Base-by-base conservation (phyloP, 2,113 vertebrate genomes). In the Syngnathus typhle region DNA sequence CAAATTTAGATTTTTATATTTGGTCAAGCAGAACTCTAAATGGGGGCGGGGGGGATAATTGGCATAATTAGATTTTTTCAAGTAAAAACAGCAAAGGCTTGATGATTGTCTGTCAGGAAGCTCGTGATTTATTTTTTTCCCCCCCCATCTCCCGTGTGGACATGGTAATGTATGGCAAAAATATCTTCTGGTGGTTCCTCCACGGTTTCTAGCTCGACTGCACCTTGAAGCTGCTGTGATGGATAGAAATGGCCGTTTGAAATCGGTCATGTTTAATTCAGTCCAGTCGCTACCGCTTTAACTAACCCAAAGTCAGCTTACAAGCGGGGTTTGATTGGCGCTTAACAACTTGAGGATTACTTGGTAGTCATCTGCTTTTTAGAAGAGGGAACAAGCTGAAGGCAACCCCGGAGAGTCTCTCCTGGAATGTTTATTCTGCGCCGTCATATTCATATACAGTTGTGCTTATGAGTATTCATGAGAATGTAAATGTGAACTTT, bases 401-500 rank as follows among this genome's bases (percentile, higher is more conserved):
- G 62, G 60, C 46, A 49, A 82, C 73, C 62, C 18, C 0, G 56
- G 71, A 75, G 71, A 72, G 21, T 46, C 18, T 58, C 73, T 58
- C 43, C 10, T 51, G 65, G 55, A 55, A 70, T 72, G 64, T 85
- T 85, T 77, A 72, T 63, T 60, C 59, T 43, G n/a, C 5, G 21
- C n/a, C 19, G 3, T 61, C 60, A 21, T 43, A 39, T 11, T 21
- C 12, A 15, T n/a, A 62, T 38, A 12, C 55, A 44, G 63, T 72
- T 36, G 68, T 59, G 49, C 58, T 59, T 43, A 67, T 84, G 74
- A 64, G 61, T 88, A 82, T 85, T 85, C 70, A 81, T 78, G 70
- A 79, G 64, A 64, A 82, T 81, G 75, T 64, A 84, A 84, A 83
- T 80, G 59, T 65, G 54, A 78, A 78, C 71, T 68, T 76, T 58